These are phyloP conservation scores for Delphinapterus leucas DNA, from an alignment of 2,113 vertebrate genomes.

Conservation along the genomic window DNA sequence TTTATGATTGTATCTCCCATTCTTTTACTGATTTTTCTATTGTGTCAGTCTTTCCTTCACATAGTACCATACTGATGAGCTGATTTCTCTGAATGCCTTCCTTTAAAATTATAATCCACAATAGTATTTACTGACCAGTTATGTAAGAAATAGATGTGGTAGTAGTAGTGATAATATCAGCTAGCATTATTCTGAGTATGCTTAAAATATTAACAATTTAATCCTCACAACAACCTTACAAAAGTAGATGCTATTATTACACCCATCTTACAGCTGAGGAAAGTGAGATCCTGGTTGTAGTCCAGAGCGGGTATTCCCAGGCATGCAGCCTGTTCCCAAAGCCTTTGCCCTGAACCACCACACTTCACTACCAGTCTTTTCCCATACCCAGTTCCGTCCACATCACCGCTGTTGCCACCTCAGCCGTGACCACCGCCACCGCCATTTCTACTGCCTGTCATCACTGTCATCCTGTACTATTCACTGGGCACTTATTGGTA, in stretches of 20 bases:
- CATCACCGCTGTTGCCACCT: background rate
- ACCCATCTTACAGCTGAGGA: background rate
- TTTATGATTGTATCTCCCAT: background rate
- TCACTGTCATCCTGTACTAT: background rate
- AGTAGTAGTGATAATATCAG: background rate
- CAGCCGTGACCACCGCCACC: rapidly evolving
- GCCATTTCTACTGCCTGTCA: background rate
- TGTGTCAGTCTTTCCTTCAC: background rate
- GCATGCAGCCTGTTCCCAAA: background rate
- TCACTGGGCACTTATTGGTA: background rate
- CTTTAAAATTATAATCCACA: background rate
- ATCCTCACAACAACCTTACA: background rate
- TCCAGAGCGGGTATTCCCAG: background rate
- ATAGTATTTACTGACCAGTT: background rate
- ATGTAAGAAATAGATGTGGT: background rate
- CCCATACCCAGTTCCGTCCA: background rate
- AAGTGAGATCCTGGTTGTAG: background rate
- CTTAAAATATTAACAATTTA: background rate
- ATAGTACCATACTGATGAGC: background rate
- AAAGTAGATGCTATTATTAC: background rate
- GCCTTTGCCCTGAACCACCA: background rate
- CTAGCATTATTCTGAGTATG: background rate
- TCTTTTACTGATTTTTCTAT: background rate
- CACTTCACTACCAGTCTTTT: background rate
- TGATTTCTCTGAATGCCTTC: background rate